phyloP scores from a whole-genome alignment of 2,888 invertebrate genomes.

The Serripes groenlandicus region DNA sequence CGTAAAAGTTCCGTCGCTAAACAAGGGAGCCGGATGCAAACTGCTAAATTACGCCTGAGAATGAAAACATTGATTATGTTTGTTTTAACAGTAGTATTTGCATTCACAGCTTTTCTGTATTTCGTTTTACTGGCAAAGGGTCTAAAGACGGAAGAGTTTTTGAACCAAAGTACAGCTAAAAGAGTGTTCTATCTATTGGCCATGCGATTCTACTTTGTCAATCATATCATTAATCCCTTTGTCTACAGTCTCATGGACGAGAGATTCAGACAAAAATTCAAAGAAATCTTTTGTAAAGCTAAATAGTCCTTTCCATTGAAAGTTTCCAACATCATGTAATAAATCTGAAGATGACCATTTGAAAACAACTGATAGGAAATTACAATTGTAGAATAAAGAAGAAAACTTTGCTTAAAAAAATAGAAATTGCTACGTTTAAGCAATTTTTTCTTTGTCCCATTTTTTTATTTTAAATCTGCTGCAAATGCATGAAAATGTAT shows the following conservation, averaged over 20 bases:
- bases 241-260: slow-evolving; percentile 41
- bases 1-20: slow-evolving; percentile 4
- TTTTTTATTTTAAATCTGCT: too few relatives aligned
- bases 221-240: slow-evolving; percentile 48
- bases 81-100: slow-evolving; percentile 36
- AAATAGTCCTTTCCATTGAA: too few relatives aligned
- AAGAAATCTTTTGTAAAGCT: slow-evolving; percentile 3
- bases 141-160: slow-evolving; percentile 15
- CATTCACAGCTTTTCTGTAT: slow-evolving; percentile 32
- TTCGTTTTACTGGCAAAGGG: slow-evolving; percentile 29
- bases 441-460: too few relatives aligned
- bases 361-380: too few relatives aligned
- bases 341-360: too few relatives aligned
- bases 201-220: slow-evolving; percentile 49
- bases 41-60: slow-evolving; percentile 28
- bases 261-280: slow-evolving; percentile 27
- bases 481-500: too few relatives aligned
- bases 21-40: background rate
- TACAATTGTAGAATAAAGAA: too few relatives aligned
- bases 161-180: slow-evolving; percentile 9
- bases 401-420: too few relatives aligned
- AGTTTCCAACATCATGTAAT: too few relatives aligned
- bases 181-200: slow-evolving; percentile 25
- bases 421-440: too few relatives aligned
- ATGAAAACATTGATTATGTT: slow-evolving; percentile 47